Evolutionary conservation across 2,113 vertebrate species (phyloP).

Genomic region (Alouatta palliata): DNA sequence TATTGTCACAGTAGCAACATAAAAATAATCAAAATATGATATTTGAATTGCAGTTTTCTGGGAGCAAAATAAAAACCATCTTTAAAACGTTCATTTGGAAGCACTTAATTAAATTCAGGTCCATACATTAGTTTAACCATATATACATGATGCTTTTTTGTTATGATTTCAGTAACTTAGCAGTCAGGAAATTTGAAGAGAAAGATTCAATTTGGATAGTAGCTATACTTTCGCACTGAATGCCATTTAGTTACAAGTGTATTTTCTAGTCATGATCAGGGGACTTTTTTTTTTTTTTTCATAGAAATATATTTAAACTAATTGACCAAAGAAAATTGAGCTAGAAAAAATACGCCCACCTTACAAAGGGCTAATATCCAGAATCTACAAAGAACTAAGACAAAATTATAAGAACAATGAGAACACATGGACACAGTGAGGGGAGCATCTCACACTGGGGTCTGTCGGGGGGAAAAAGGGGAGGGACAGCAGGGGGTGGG

Average conservation of each 20-base stretch:
- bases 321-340: neutral
- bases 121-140: neutral
- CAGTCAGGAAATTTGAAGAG: neutral
- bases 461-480: too few species aligned
- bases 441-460: too few species aligned
- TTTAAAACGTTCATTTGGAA: neutral
- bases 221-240: neutral
- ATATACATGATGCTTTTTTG: neutral
- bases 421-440: too few species aligned
- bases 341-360: neutral
- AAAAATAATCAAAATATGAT: neutral
- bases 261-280: neutral
- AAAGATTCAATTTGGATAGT: neutral
- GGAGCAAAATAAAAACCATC: slow-evolving; percentile 5
- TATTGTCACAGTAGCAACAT: neutral
- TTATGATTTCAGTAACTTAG: neutral
- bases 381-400: too few species aligned
- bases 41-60: neutral
- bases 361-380: too few species aligned
- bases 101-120: neutral
- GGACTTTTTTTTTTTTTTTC: neutral
- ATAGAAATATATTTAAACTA: neutral
- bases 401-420: too few species aligned
- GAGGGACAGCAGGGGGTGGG: too few species aligned
- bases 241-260: neutral